These are phyloP conservation scores for Harmothoe impar DNA, from an alignment of 2,888 invertebrate species.

Conservation along the genomic window DNA sequence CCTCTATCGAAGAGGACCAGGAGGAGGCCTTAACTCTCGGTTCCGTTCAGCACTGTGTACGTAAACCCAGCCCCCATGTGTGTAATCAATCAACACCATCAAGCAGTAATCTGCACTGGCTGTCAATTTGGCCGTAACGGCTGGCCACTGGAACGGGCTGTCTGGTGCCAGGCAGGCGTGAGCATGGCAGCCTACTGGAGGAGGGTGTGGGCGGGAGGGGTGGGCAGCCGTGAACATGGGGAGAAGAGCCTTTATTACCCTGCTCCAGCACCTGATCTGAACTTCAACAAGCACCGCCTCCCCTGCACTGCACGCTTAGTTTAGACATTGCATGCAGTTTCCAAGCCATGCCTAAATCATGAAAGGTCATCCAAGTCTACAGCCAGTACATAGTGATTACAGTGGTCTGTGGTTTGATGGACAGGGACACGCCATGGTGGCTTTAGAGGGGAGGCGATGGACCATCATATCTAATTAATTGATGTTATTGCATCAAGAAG, in stretches of 20 bases:
- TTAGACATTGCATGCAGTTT: neutral
- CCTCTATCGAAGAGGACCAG: neutral
- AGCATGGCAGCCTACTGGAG: neutral
- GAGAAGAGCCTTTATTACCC: neutral
- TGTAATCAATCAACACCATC: slow-evolving; percentile 28
- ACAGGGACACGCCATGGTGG: neutral
- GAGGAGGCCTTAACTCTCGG: no score
- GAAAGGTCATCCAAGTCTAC: neutral
- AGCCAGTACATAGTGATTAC: slow-evolving; percentile 1
- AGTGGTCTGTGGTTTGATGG: neutral
- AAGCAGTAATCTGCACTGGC: slow-evolving; percentile 2
- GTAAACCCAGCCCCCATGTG: neutral
- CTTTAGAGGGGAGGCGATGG: neutral
- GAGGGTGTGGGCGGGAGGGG: neutral
- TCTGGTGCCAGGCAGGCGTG: neutral
- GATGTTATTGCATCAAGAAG: slow-evolving; percentile 21
- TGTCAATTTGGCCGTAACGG: slow-evolving; percentile 19
- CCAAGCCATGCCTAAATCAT: neutral
- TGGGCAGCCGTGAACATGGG: no score
- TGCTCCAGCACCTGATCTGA: neutral
- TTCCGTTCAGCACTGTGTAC: neutral
- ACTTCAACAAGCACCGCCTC: slow-evolving; percentile 2
- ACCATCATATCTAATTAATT: slow-evolving; percentile 15
- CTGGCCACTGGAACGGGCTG: neutral
- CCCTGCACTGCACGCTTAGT: neutral